Percentiles rank a stretch among this genome's conserved stretches.
These are phyloP conservation scores for Lophotriccus pileatus DNA, from an alignment of 2,797 vertebrate genomes.

Conservation along the genomic window DNA sequence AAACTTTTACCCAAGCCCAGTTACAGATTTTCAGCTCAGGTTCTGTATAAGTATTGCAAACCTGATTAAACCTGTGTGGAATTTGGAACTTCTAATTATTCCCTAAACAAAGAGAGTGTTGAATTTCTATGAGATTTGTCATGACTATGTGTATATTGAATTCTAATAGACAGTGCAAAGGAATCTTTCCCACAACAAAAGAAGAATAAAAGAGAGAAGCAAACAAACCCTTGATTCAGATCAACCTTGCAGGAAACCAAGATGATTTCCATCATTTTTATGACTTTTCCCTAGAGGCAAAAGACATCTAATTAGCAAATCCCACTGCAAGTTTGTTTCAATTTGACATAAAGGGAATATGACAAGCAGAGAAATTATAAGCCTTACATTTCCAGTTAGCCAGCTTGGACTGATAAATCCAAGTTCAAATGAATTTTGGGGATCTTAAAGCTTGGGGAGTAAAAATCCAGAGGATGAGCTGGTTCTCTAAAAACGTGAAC, in stretches of 20 bases:
- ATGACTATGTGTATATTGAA: not conserved
- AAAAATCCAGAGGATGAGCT: slow-evolving; percentile 21
- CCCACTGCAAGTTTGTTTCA: slow-evolving; percentile 74
- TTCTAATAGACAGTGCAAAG: not conserved
- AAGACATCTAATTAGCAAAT: slow-evolving; percentile 88
- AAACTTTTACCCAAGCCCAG: not conserved
- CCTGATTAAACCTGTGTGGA: not conserved
- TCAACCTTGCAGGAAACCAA: slow-evolving; percentile 78
- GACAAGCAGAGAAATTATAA: slow-evolving; percentile 84
- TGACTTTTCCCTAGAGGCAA: slow-evolving; percentile 84
- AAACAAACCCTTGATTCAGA: slow-evolving; percentile 62
- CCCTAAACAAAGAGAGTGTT: not conserved
- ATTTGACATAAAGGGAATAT: slow-evolving; percentile 79
- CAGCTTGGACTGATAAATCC: slow-evolving; percentile 76
- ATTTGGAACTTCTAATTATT: not conserved
- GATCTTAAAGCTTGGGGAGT: not conserved
- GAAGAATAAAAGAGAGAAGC: not conserved
- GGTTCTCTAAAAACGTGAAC: slow-evolving; percentile 14
- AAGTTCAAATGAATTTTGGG: slow-evolving; percentile 71
- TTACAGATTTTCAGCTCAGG: not conserved
- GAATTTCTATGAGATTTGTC: not conserved
- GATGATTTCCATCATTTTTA: slow-evolving; percentile 85
- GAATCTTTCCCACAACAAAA: not conserved
- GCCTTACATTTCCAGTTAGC: slow-evolving; percentile 79
- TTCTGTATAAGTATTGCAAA: not conserved